Evolutionary conservation across 2,797 vertebrate genomes (phyloP).

Genomic region (Darevskia nairensis): DNA sequence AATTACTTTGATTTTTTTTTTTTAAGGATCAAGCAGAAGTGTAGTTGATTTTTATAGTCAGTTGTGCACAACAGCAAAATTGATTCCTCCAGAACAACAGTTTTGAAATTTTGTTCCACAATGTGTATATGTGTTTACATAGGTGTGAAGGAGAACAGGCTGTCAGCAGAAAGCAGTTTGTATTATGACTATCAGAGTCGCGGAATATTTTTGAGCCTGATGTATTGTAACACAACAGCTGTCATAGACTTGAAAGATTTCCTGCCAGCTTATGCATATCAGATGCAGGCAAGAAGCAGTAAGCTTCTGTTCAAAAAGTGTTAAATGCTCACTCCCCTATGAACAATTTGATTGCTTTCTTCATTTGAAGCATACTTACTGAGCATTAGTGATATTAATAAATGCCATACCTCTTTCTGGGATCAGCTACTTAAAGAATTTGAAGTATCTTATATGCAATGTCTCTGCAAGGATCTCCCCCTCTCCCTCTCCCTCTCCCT

Average conservation of each 20-base stretch:
- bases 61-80: not conserved
- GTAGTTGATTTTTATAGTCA: conserved; percentile 6
- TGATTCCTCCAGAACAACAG: not conserved
- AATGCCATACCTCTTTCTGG: not conserved
- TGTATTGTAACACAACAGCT: not conserved
- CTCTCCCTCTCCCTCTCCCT: not conserved
- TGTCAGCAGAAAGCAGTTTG: conserved; percentile 16
- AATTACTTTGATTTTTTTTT: not conserved
- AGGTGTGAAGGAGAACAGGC: not conserved
- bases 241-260: conserved; percentile 6
- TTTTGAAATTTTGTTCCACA: conserved; percentile 18
- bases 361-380: not conserved
- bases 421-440: conserved; percentile 29
- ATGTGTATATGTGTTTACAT: not conserved
- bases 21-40: not conserved
- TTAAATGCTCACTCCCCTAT: not conserved
- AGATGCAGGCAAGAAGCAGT: not conserved
- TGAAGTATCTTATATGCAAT: conserved; percentile 45
- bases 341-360: conserved; percentile 38
- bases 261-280: not conserved
- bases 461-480: accelerated
- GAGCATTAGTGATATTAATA: not conserved
- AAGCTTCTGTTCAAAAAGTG: not conserved
- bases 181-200: not conserved
- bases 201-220: conserved; percentile 17